A percentile compares a stretch with the other conserved stretches of the same genome.
Evolutionary conservation across 2,888 invertebrate species (phyloP).

Genomic region (Allygus modestus): DNA sequence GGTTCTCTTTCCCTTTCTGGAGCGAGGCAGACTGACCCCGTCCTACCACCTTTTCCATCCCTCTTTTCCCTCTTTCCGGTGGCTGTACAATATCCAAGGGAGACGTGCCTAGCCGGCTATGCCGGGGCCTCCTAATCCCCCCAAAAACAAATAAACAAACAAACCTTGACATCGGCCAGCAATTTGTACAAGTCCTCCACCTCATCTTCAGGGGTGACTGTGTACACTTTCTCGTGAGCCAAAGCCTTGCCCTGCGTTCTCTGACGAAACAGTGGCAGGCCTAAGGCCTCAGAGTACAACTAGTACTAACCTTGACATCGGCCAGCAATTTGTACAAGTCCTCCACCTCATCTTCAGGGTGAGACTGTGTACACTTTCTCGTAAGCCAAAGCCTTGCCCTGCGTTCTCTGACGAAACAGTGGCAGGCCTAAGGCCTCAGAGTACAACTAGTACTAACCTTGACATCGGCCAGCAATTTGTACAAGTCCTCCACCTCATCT

Average conservation of each 20-base stretch:
- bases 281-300: constrained; percentile 96
- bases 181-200: constrained; percentile 97
- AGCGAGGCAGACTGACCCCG: no score
- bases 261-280: constrained; percentile 91
- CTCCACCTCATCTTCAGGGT: constrained; percentile 96
- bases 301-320: constrained; percentile 88
- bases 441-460: constrained; percentile 90
- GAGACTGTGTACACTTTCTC: constrained; percentile 89
- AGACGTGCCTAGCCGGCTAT: no score
- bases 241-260: constrained; percentile 90
- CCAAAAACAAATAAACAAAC: no score
- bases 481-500: constrained; percentile 99
- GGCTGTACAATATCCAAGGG: no score
- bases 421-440: constrained; percentile 97
- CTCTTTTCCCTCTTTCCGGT: no score
- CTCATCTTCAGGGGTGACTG: constrained; percentile 92
- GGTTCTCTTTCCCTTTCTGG: no score
- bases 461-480: constrained; percentile 85
- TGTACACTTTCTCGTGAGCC: constrained; percentile 87
- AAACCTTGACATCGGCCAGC: constrained; percentile 86
- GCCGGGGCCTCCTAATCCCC: no score
- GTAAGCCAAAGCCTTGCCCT: constrained; percentile 89
- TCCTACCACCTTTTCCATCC: no score
- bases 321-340: constrained; percentile 92
- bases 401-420: constrained; percentile 89